These are phyloP conservation scores for Acanthosepion pharaonis DNA, from an alignment of 2,888 invertebrate species.

Conservation along the genomic window DNA sequence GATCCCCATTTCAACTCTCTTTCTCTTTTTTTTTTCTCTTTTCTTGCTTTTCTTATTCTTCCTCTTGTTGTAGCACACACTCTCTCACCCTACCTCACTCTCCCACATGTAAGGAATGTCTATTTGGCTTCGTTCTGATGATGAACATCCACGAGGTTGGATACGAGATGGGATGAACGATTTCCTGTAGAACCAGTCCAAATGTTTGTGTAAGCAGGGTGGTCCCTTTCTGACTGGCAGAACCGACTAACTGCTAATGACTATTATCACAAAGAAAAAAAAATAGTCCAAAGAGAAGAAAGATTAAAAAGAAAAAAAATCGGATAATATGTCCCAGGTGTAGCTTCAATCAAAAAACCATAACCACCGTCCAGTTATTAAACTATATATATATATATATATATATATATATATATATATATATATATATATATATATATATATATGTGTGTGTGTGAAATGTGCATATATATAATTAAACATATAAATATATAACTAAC, in stretches of 20 bases:
- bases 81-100: too few species aligned
- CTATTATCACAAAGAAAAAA: background rate
- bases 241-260: background rate
- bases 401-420: background rate
- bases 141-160: background rate
- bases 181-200: background rate
- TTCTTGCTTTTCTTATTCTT: too few species aligned
- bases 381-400: background rate
- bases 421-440: background rate
- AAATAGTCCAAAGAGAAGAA: background rate
- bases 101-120: too few species aligned
- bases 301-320: background rate
- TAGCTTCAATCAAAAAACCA: background rate
- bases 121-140: background rate
- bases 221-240: slow-evolving; percentile 4
- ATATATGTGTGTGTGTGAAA: background rate
- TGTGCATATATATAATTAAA: too few species aligned
- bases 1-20: too few species aligned
- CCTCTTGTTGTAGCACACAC: too few species aligned
- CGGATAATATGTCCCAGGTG: background rate
- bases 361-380: background rate
- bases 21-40: too few species aligned
- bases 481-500: too few species aligned
- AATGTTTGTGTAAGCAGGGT: slow-evolving; percentile 2
- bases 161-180: background rate